Evolutionary conservation across 2,888 invertebrate species (phyloP).

Genomic region (Dilophus febrilis): DNA sequence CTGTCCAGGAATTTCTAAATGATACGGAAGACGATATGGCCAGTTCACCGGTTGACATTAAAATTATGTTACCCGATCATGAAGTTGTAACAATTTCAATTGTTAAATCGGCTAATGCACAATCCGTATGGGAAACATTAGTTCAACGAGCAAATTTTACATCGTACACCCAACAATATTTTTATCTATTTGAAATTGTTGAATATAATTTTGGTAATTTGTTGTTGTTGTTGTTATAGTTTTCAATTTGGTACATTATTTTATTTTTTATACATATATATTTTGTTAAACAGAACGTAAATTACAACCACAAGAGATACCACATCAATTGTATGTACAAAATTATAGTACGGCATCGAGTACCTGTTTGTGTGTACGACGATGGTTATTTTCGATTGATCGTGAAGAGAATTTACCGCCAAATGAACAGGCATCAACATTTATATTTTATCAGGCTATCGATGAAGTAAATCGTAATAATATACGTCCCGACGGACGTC

Average conservation of each 20-base stretch:
- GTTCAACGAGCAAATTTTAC: slow-evolving; percentile 70
- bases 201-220: slow-evolving; percentile 87
- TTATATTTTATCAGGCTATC: slow-evolving; percentile 84
- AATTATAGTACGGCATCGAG: slow-evolving; percentile 97
- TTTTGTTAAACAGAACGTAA: slow-evolving; percentile 51
- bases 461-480: slow-evolving; percentile 91
- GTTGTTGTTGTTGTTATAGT: background rate
- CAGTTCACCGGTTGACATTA: slow-evolving; percentile 59
- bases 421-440: slow-evolving; percentile 58
- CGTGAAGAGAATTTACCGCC: slow-evolving; percentile 49
- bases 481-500: slow-evolving; percentile 72
- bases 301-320: slow-evolving; percentile 82
- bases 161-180: slow-evolving; percentile 69
- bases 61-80: slow-evolving; percentile 74
- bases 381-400: slow-evolving; percentile 68
- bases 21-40: slow-evolving; percentile 73
- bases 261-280: background rate
- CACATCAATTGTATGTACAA: slow-evolving; percentile 95
- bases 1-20: slow-evolving; percentile 93
- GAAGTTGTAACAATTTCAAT: slow-evolving; percentile 79
- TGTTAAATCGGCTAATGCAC: slow-evolving; percentile 73
- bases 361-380: slow-evolving; percentile 76
- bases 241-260: slow-evolving; percentile 1
- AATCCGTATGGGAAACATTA: slow-evolving; percentile 77
- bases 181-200: slow-evolving; percentile 92